Percentiles rank a stretch among this genome's conserved stretches.
Conservation (phyloP, 2,113 vertebrate genomes). For the Polypterus bichir region DNA sequence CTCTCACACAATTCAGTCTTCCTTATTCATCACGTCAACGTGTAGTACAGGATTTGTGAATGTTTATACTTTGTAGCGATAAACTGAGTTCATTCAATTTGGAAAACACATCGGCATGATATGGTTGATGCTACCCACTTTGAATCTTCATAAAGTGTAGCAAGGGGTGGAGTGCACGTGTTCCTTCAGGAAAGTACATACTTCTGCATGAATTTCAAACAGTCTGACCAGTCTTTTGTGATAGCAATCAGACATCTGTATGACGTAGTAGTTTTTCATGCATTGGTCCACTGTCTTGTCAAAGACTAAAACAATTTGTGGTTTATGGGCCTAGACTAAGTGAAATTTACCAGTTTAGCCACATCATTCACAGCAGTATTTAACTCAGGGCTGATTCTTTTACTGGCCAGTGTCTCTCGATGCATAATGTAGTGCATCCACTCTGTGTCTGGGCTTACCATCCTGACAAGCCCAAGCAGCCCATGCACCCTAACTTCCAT, state of each 20-base stretch:
- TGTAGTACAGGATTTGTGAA: conserved; percentile 6
- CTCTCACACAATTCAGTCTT: conserved; percentile 11
- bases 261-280: conserved; percentile 15
- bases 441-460: conserved; percentile 7
- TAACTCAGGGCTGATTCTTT: conserved; percentile 4
- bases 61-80: not conserved
- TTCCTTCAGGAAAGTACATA: conserved; percentile 9
- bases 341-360: conserved; percentile 12
- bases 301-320: conserved; percentile 8
- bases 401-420: not conserved
- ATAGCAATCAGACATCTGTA: conserved; percentile 16
- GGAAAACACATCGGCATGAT: conserved; percentile 17
- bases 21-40: conserved; percentile 10
- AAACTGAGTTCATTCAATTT: conserved; percentile 8
- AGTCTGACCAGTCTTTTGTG: conserved; percentile 14
- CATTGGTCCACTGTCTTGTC: conserved; percentile 2
- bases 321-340: conserved; percentile 3
- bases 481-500: conserved; percentile 12
- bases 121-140: conserved; percentile 9
- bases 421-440: conserved; percentile 13
- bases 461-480: conserved; percentile 6
- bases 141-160: conserved; percentile 8
- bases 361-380: conserved; percentile 12
- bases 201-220: conserved; percentile 16
- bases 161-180: conserved; percentile 6